Evolutionary conservation across 2,797 vertebrate genomes (phyloP).

Genomic region (Diplodus puntazzo): DNA sequence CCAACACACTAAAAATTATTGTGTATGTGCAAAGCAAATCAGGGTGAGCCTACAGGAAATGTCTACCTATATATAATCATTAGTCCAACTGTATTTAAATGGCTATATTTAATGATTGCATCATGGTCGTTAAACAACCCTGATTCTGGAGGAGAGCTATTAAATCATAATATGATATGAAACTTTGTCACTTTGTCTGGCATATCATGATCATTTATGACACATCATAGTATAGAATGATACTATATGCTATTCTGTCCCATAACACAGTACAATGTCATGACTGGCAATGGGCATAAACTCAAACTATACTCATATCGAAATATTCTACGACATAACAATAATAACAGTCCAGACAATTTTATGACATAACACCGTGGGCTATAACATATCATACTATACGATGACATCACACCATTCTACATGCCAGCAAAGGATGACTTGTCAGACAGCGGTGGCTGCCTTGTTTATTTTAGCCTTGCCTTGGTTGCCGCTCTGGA

Average conservation of each 20-base stretch:
- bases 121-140: background rate
- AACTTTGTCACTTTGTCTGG: no score
- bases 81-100: background rate
- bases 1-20: background rate
- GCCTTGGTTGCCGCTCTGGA: background rate
- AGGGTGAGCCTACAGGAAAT: background rate
- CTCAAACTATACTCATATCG: no score
- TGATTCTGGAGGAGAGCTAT: background rate
- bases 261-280: background rate
- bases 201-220: background rate
- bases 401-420: background rate
- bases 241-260: no score
- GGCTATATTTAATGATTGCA: background rate
- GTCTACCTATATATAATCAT: background rate
- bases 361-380: background rate
- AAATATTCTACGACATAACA: no score
- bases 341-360: no score
- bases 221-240: background rate
- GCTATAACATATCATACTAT: background rate
- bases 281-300: no score
- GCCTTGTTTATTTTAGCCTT: slow-evolving; percentile 10
- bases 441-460: background rate
- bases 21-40: background rate
- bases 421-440: background rate
- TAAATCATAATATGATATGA: no score